These are phyloP conservation scores for Oncopodura yosiiana DNA, from an alignment of 1,140 invertebrate genomes.

Conservation along the genomic window DNA sequence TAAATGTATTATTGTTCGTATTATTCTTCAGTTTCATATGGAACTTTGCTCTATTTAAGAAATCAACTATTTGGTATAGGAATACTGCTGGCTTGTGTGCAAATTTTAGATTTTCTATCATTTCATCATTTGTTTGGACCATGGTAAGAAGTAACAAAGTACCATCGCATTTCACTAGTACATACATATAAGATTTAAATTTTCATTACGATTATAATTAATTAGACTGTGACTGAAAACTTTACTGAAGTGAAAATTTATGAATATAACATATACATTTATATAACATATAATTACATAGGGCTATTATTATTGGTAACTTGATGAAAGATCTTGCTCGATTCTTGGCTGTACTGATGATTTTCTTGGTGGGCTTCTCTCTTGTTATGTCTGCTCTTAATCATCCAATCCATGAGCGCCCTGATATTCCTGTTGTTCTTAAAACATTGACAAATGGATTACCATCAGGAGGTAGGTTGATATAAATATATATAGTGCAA, in stretches of 20 bases:
- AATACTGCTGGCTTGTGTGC: slow-evolving; percentile 88
- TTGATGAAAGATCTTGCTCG: slow-evolving; percentile 82
- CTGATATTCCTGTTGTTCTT: slow-evolving; percentile 18
- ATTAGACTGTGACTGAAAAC: no score
- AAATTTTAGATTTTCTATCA: slow-evolving; percentile 91
- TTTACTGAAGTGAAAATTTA: no score
- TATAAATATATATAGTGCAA: slow-evolving; percentile 39
- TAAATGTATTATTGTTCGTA: no score
- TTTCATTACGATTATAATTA: no score
- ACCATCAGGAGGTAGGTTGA: slow-evolving; percentile 57
- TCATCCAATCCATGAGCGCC: slow-evolving; percentile 59
- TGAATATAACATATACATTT: no score
- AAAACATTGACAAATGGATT: slow-evolving; percentile 35
- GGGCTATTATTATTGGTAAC: slow-evolving; percentile 81
- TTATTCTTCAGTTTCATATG: slow-evolving; percentile 58
- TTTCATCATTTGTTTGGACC: slow-evolving; percentile 99
- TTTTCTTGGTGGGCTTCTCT: slow-evolving; percentile 97
- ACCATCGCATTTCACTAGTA: slow-evolving; percentile 56
- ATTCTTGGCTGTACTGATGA: slow-evolving; percentile 90
- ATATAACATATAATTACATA: no score
- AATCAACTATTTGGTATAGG: slow-evolving; percentile 94
- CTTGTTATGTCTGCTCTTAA: slow-evolving; percentile 93
- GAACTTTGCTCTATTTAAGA: slow-evolving; percentile 75
- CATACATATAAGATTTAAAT: no score
- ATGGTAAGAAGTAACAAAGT: no score